Conservation (phyloP, 1,140 invertebrate species). For the Pseudachorutes palmiensis region DNA sequence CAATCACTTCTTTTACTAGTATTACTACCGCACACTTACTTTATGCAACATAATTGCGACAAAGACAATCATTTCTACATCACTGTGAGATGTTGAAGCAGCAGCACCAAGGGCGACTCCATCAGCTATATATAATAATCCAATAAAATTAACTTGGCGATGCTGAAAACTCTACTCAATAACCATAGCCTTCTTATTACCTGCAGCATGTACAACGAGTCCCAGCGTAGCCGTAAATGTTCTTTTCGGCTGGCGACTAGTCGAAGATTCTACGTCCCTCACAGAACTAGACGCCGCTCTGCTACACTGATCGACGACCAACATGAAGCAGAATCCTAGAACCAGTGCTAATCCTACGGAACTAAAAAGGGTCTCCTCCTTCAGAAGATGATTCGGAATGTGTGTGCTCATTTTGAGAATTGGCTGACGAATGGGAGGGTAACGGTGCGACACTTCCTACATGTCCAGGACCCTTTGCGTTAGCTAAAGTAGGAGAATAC, state of each 20-base stretch:
- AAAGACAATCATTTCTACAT: conserved; percentile 96
- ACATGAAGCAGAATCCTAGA: conserved; percentile 94
- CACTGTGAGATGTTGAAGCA: conserved; percentile 84
- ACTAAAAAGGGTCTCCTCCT: conserved; percentile 47
- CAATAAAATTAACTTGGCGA: not conserved
- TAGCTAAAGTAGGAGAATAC: not conserved
- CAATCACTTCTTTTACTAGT: no score
- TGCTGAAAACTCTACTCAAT: not conserved
- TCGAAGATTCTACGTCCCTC: conserved; percentile 45
- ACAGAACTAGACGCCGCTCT: conserved; percentile 43
- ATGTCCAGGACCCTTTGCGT: conserved; percentile 1
- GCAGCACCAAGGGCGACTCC: conserved; percentile 94
- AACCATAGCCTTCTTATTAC: no score
- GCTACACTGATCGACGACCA: conserved; percentile 79
- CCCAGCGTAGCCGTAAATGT: conserved; percentile 88
- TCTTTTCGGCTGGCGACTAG: conserved; percentile 53
- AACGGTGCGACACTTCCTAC: no score
- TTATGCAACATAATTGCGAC: conserved; percentile 98
- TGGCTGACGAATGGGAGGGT: no score
- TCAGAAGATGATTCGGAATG: no score
- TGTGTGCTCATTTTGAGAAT: no score
- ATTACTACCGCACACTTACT: no score
- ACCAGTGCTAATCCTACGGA: conserved; percentile 66
- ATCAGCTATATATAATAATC: conserved; percentile 59
- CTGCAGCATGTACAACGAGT: conserved; percentile 91